Base-by-base conservation (phyloP, 2,797 vertebrate genomes). In the Nothura maculosa region DNA sequence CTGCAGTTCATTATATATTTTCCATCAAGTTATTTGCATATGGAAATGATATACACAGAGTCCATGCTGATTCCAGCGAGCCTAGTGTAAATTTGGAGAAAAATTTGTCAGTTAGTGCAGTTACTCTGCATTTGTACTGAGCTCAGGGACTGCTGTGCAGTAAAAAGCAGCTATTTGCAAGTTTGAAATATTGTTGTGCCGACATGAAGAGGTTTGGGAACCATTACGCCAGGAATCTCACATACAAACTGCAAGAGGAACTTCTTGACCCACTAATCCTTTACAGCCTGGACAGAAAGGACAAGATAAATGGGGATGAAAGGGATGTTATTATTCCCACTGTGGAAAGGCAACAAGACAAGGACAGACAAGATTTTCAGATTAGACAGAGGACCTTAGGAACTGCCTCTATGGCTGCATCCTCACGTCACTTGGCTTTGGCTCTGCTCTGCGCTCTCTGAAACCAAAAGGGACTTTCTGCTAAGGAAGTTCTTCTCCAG, bases 381-480 rank as follows among this genome's bases (percentile, higher is more conserved):
- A 69, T 9, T 7, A 74, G 57, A 36, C 47, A 79, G 76, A 90
- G 22, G 40, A 68, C 7, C 48, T 42, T 52, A 48, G 32, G 16
- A 76, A 57, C 3, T 30, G 36, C 4, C 25, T 48, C 58, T 28
- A 12, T 0, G 2, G 9, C 22, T 0, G 0, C 45, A 25, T 48
- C 42, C 5, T 20, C 40, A 50, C 32, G 25, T 14, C 22, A 45
- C 28, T 15, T 0, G 0, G 11, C 30, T 75, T 88, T 76, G 50
- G 21, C 38, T 45, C 40, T 60, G 18, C 15, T 16, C 16, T 60
- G 28, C 17, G 24, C 50, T 68, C 73, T 32, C 40, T 81, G 69
- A 40, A 85, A 36, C 36, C 69, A 60, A 75, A 45, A 3, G 38
- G 66, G 42, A 80, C 38, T 40, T 87, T 72, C 32, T 76, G 16